Conservation (phyloP, 2,888 invertebrate genomes). For the Itoplectis maculator region DNA sequence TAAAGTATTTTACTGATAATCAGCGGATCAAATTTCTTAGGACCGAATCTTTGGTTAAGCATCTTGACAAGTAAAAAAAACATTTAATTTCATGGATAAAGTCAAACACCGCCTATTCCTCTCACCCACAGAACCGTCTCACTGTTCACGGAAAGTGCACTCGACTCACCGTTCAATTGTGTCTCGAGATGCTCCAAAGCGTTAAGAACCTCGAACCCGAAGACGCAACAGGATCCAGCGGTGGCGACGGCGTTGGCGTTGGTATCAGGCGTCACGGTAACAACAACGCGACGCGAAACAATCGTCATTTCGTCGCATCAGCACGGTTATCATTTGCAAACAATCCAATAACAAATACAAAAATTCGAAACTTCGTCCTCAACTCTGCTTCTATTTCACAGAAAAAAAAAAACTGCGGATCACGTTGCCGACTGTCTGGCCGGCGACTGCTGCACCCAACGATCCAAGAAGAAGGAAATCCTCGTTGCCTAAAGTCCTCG, state of each 20-base stretch:
- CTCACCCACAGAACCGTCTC: neutral
- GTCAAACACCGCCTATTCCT: too few species aligned
- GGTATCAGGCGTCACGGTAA: constrained; percentile 50
- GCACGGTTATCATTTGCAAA: neutral
- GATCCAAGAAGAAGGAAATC: neutral
- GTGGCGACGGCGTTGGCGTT: constrained; percentile 13
- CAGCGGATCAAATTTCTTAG: too few species aligned
- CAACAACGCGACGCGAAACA: constrained; percentile 37
- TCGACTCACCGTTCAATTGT: constrained; percentile 59
- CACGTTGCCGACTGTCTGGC: too few species aligned
- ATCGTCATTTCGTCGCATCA: constrained; percentile 59
- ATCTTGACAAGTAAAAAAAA: too few species aligned
- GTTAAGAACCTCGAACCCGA: constrained; percentile 24
- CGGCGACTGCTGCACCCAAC: constrained; percentile 1
- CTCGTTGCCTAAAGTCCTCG: neutral
- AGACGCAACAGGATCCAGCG: constrained; percentile 50
- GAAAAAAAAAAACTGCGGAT: too few species aligned
- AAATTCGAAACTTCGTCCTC: neutral
- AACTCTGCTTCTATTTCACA: too few species aligned
- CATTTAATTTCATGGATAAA: too few species aligned
- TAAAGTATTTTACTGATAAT: too few species aligned
- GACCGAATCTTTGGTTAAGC: too few species aligned
- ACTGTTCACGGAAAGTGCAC: constrained; percentile 1
- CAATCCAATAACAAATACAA: neutral
- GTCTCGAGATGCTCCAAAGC: constrained; percentile 39